Evolutionary conservation across 2,113 vertebrate genomes (phyloP).

Genomic region (Micronycteris hirsuta): DNA sequence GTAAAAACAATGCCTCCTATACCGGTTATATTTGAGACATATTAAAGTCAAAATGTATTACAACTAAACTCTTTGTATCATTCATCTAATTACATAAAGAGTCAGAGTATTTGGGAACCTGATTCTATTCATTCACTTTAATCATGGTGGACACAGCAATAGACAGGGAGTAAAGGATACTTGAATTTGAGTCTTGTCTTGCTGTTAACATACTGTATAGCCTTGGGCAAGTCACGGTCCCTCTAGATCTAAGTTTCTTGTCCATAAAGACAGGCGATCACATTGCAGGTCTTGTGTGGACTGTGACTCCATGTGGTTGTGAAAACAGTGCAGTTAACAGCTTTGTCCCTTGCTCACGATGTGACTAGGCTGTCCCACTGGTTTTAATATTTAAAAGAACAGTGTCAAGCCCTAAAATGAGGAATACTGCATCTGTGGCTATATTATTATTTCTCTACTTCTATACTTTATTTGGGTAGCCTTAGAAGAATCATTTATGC

Average conservation of each 20-base stretch:
- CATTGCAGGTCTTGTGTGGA: background rate
- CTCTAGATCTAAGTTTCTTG: background rate
- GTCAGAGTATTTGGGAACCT: background rate
- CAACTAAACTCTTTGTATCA: background rate
- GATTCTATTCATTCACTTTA: background rate
- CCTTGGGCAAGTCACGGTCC: background rate
- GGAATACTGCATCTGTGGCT: background rate
- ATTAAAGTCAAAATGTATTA: background rate
- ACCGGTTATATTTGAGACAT: background rate
- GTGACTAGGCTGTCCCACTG: background rate
- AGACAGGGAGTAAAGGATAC: background rate
- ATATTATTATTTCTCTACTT: conserved; percentile 18
- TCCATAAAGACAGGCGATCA: background rate
- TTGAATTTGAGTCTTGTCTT: background rate
- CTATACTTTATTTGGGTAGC: conserved; percentile 48
- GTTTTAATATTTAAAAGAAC: conserved; percentile 48
- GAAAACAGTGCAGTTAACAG: background rate
- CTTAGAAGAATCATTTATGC: conserved; percentile 65
- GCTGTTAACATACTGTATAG: background rate
- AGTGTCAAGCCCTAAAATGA: conserved; percentile 34
- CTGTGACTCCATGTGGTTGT: background rate
- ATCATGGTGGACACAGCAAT: background rate
- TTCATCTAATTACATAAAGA: background rate
- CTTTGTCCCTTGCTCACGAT: background rate
- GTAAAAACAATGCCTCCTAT: background rate